phyloP scores from a whole-genome alignment of 2,888 invertebrate species.

The Callyntrura sp. region DNA sequence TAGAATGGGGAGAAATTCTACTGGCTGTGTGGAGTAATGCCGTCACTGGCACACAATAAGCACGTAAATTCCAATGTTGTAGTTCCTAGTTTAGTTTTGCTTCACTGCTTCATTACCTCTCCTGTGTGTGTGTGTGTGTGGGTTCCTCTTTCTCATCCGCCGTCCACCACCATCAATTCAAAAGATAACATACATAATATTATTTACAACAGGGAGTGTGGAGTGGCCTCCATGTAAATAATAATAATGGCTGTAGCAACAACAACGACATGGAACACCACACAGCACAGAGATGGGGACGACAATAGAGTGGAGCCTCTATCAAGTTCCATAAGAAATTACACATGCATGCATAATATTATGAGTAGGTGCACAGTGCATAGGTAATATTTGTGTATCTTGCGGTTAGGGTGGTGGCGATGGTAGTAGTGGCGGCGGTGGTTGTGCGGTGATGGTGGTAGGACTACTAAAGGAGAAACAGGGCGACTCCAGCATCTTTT shows the following conservation, averaged over 20 bases:
- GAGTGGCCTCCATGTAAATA: slow-evolving; percentile 1
- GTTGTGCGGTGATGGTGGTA: slow-evolving; percentile 16
- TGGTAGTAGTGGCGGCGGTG: slow-evolving; percentile 18
- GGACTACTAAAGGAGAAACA: slow-evolving; percentile 26
- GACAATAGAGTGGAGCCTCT: neutral
- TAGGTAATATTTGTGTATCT: slow-evolving; percentile 44
- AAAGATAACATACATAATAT: slow-evolving; percentile 30
- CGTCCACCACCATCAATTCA: slow-evolving; percentile 47
- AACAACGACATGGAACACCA: neutral
- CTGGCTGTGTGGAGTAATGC: neutral
- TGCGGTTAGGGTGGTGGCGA: slow-evolving; percentile 32
- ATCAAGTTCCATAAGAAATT: neutral
- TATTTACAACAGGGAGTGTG: slow-evolving; percentile 41
- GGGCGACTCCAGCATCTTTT: slow-evolving; percentile 29
- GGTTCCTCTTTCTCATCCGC: neutral
- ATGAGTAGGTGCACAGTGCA: neutral
- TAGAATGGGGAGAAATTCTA: neutral
- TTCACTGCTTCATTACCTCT: slow-evolving; percentile 42
- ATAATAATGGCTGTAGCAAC: neutral
- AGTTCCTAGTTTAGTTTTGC: slow-evolving; percentile 43
- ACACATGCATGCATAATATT: slow-evolving; percentile 32
- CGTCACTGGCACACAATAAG: neutral
- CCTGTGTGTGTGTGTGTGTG: neutral
- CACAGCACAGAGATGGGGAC: neutral
- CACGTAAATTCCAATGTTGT: neutral